A percentile compares a stretch with the other conserved stretches of the same genome.
phyloP scores from a whole-genome alignment of 2,888 invertebrate genomes.

The Argyresthia albistria region DNA sequence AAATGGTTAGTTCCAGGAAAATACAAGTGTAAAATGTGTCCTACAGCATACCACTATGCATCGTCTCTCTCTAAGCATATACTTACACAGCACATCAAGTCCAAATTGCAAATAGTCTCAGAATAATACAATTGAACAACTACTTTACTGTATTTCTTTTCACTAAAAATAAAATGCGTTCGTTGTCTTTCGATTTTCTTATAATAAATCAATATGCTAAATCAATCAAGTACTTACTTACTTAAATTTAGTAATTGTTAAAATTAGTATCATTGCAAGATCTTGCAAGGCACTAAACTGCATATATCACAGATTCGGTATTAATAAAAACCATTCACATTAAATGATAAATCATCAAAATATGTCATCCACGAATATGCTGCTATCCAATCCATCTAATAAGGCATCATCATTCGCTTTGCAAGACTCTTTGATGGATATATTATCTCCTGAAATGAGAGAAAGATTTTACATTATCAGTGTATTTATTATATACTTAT shows the following conservation, averaged over 20 bases:
- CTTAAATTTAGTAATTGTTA: background rate
- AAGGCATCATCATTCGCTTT: slow-evolving; percentile 22
- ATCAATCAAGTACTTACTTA: background rate
- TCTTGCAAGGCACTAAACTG: too few species aligned
- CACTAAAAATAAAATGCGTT: too few species aligned
- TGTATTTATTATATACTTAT: too few species aligned
- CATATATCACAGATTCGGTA: background rate
- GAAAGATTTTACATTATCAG: slow-evolving; percentile 8
- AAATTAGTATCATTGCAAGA: too few species aligned
- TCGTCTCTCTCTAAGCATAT: slow-evolving; percentile 53
- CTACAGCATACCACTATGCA: slow-evolving; percentile 40
- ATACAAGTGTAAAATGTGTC: slow-evolving; percentile 53
- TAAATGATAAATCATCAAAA: slow-evolving; percentile 22
- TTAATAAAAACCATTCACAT: background rate
- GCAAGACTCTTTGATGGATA: slow-evolving; percentile 14
- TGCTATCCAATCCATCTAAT: slow-evolving; percentile 42
- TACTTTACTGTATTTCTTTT: background rate
- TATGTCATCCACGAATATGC: slow-evolving; percentile 48
- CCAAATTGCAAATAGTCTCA: background rate
- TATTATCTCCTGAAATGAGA: slow-evolving; percentile 34
- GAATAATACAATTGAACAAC: background rate
- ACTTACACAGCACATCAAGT: slow-evolving; percentile 42
- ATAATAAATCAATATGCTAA: too few species aligned
- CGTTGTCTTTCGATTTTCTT: too few species aligned
- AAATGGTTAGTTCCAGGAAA: slow-evolving; percentile 7